Conservation (phyloP, 2,113 vertebrate species). For the Gila orcuttii region DNA sequence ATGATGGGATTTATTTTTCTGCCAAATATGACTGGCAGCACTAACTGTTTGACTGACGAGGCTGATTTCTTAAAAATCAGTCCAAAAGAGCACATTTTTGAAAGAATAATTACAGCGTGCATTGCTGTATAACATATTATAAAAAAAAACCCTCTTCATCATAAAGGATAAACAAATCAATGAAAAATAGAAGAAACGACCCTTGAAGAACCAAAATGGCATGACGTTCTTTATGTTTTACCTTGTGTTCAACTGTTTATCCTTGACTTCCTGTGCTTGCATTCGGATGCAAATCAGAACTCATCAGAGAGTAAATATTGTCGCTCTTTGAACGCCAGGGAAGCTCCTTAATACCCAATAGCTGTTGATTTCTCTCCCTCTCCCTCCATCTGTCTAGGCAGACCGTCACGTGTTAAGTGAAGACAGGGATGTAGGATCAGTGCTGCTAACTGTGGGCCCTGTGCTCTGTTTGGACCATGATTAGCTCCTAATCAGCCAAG, state of each 20-base stretch:
- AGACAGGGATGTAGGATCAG: conserved; percentile 68
- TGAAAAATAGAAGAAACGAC: conserved; percentile 1
- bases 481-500: conserved; percentile 92
- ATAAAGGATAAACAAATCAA: background rate
- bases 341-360: conserved; percentile 71
- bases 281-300: conserved; percentile 58
- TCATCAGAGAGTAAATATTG: conserved; percentile 81
- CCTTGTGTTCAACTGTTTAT: conserved; percentile 50
- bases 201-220: background rate
- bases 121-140: background rate
- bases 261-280: conserved; percentile 30
- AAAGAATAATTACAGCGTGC: background rate
- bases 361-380: conserved; percentile 69
- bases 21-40: conserved; percentile 17
- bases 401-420: conserved; percentile 67
- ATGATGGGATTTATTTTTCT: background rate
- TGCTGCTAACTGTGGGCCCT: conserved; percentile 71
- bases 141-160: background rate
- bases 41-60: background rate
- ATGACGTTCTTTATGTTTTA: conserved; percentile 18
- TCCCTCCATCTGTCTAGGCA: conserved; percentile 54
- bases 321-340: conserved; percentile 72
- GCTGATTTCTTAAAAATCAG: conserved; percentile 17
- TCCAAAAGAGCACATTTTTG: background rate
- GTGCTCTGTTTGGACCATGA: conserved; percentile 83